phyloP scores from a whole-genome alignment of 2,888 invertebrate genomes.

The Orgyia antiqua region DNA sequence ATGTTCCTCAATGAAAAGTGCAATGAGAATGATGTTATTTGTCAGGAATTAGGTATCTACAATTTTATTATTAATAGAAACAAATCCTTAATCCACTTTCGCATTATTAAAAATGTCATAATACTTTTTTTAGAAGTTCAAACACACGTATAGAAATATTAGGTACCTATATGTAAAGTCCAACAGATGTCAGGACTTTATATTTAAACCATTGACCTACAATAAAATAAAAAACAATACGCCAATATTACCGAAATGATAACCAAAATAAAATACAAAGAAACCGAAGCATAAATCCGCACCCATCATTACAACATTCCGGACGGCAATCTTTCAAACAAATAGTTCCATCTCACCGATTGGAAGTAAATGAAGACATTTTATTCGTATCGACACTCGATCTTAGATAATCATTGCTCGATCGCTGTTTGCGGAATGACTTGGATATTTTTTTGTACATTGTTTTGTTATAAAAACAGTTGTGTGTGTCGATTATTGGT shows the following conservation, averaged over 20 bases:
- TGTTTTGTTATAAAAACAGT: constrained; percentile 16
- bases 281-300: constrained; percentile 3
- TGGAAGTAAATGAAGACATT: constrained; percentile 66
- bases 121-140: too few relatives aligned
- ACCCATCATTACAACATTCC: constrained; percentile 11
- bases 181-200: too few relatives aligned
- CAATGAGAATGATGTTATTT: too few relatives aligned
- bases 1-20: too few relatives aligned
- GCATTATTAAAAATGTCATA: too few relatives aligned
- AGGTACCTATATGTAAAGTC: too few relatives aligned
- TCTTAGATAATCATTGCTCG: constrained; percentile 50
- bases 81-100: too few relatives aligned
- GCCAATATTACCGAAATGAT: not conserved
- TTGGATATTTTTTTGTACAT: constrained; percentile 15
- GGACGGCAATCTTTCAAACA: constrained; percentile 12
- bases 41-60: too few relatives aligned
- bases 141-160: too few relatives aligned
- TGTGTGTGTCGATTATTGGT: constrained; percentile 18
- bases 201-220: too few relatives aligned
- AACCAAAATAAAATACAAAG: not conserved
- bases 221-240: too few relatives aligned
- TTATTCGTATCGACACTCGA: constrained; percentile 53
- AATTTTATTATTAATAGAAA: too few relatives aligned
- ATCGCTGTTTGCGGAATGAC: constrained; percentile 35
- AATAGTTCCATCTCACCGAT: constrained; percentile 40